Conservation (phyloP, 2,888 invertebrate species). For the Scrobipalpa atriplicella region DNA sequence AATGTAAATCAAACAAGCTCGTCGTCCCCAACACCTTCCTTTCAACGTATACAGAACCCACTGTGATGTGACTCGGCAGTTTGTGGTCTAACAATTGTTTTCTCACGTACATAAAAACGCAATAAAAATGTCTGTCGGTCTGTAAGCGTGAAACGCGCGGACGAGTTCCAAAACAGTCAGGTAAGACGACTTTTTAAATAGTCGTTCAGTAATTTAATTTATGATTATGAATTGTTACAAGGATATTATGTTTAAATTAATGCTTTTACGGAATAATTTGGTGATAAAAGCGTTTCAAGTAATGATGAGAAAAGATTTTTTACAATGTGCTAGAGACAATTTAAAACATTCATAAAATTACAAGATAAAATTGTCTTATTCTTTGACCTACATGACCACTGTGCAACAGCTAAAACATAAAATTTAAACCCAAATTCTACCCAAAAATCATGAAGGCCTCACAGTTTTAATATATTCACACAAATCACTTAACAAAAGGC, state of each 20-base stretch:
- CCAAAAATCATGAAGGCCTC: slow-evolving; percentile 10
- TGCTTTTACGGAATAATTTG: neutral
- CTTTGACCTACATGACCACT: neutral
- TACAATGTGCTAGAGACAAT: no score
- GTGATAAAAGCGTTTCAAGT: neutral
- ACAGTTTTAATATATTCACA: slow-evolving; percentile 33
- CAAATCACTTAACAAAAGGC: slow-evolving; percentile 32
- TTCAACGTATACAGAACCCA: slow-evolving; percentile 34
- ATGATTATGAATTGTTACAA: slow-evolving; percentile 25
- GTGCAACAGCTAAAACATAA: neutral
- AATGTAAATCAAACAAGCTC: neutral
- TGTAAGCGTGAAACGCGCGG: slow-evolving; percentile 42
- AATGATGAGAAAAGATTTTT: neutral
- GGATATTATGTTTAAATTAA: neutral
- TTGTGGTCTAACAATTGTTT: slow-evolving; percentile 72
- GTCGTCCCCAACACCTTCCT: neutral
- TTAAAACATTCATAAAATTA: neutral
- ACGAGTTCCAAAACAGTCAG: slow-evolving; percentile 7
- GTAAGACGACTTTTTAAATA: slow-evolving; percentile 12
- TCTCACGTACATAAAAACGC: slow-evolving; percentile 67
- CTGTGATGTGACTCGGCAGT: slow-evolving; percentile 51
- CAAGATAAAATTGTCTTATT: no score
- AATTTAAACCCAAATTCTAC: neutral
- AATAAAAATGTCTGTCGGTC: slow-evolving; percentile 56
- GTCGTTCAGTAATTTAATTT: slow-evolving; percentile 19